phyloP scores from a whole-genome alignment of 2,113 vertebrate species.

The Montifringilla adamsi region DNA sequence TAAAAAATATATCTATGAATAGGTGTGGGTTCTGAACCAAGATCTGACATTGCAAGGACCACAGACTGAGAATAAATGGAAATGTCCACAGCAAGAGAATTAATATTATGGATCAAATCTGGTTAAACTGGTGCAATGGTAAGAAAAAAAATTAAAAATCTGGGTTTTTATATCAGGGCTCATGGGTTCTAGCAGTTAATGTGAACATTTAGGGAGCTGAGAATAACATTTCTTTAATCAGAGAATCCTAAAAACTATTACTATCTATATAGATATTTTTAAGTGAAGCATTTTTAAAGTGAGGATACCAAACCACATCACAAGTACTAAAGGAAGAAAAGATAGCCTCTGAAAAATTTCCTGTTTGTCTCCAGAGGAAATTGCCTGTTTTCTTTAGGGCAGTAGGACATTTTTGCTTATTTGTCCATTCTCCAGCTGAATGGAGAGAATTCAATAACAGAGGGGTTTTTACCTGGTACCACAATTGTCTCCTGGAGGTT shows the following conservation, averaged over 20 bases:
- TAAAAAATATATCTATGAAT: not conserved
- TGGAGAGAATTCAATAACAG: not conserved
- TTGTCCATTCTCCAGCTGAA: not conserved
- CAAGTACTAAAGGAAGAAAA: constrained; percentile 4
- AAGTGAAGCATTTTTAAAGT: not conserved
- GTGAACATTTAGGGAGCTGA: fast-evolving
- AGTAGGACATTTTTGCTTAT: not conserved
- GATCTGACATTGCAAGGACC: not conserved
- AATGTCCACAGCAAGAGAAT: not conserved
- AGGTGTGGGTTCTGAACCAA: not conserved
- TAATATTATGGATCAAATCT: not conserved
- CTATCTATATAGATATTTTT: not conserved
- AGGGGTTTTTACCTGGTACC: not conserved
- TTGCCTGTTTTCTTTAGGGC: constrained; percentile 13
- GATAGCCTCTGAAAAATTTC: constrained; percentile 21
- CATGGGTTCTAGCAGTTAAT: not conserved
- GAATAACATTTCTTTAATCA: not conserved
- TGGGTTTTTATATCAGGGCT: not conserved
- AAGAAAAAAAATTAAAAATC: not conserved
- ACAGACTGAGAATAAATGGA: not conserved
- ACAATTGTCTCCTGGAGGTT: not conserved
- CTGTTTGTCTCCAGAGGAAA: constrained; percentile 43
- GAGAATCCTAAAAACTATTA: not conserved
- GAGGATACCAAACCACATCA: not conserved
- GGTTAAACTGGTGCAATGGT: not conserved